phyloP scores from a whole-genome alignment of 2,797 vertebrate genomes.

The Trichosurus vulpecula region DNA sequence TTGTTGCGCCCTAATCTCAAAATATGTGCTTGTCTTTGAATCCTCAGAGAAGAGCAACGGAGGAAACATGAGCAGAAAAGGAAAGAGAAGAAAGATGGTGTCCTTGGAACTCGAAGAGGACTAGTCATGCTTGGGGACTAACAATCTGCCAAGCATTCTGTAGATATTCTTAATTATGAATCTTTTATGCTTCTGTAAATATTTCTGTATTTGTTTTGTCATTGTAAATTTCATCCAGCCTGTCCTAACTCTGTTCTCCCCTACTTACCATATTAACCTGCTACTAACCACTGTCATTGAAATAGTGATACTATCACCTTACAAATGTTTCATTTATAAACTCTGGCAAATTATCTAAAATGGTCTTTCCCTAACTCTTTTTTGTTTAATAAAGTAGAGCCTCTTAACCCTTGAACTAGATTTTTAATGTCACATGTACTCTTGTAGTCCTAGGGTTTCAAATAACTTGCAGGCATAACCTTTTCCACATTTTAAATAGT shows the following conservation, averaged over 20 bases:
- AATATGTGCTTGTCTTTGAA: not conserved
- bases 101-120: slow-evolving; percentile 89
- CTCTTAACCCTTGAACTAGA: slow-evolving; percentile 7
- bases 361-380: slow-evolving; percentile 27
- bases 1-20: slow-evolving; percentile 14
- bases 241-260: slow-evolving; percentile 23
- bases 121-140: slow-evolving; percentile 81
- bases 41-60: slow-evolving; percentile 87
- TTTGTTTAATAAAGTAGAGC: slow-evolving; percentile 15
- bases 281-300: not conserved
- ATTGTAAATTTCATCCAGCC: slow-evolving; percentile 27
- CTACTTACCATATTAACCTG: slow-evolving; percentile 6
- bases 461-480: not conserved
- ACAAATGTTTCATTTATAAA: not conserved
- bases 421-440: slow-evolving; percentile 27
- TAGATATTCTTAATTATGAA: slow-evolving; percentile 70
- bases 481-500: not conserved
- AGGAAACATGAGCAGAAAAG: slow-evolving; percentile 83
- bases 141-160: slow-evolving; percentile 13
- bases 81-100: slow-evolving; percentile 91
- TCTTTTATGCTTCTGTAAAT: slow-evolving; percentile 75
- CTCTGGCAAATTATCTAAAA: not conserved
- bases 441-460: slow-evolving; percentile 20
- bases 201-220: slow-evolving; percentile 64
- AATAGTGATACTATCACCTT: slow-evolving; percentile 2